Evolutionary conservation across 2,888 invertebrate genomes (phyloP).

Genomic region (Meghimatium bilineatum): DNA sequence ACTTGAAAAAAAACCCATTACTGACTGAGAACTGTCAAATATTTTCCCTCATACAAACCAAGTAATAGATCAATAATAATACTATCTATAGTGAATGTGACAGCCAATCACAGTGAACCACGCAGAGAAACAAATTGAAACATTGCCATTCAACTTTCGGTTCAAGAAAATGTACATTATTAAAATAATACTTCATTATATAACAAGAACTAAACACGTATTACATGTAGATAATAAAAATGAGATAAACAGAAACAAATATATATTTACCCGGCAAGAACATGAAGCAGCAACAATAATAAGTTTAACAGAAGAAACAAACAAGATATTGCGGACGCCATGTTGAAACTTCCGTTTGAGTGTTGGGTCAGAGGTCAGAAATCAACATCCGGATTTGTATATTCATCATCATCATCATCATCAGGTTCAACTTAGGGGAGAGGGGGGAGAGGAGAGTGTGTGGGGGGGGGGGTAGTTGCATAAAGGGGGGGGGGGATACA

Average conservation of each 20-base stretch:
- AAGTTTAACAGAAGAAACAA: constrained; percentile 53
- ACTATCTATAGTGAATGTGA: neutral
- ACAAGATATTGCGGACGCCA: constrained; percentile 60
- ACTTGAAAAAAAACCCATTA: no score
- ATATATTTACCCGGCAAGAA: constrained; percentile 59
- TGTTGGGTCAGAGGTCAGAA: neutral
- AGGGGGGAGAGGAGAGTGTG: no score
- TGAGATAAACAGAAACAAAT: neutral
- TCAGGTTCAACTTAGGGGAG: no score
- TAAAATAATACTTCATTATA: neutral
- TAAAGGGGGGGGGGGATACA: no score
- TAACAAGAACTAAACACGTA: no score
- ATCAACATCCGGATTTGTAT: no score
- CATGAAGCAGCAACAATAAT: constrained; percentile 56
- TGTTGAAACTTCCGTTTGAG: constrained; percentile 45
- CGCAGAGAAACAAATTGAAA: constrained; percentile 46
- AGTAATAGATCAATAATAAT: neutral
- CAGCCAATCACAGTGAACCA: constrained; percentile 54
- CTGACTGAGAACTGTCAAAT: no score
- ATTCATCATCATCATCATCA: no score
- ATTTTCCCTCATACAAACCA: no score
- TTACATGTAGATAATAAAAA: neutral
- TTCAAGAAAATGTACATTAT: neutral
- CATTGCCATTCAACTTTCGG: constrained; percentile 25
- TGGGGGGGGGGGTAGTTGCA: no score